Evolutionary conservation across 2,113 vertebrate genomes (phyloP).

Genomic region (Chaetorhynchus papuensis): DNA sequence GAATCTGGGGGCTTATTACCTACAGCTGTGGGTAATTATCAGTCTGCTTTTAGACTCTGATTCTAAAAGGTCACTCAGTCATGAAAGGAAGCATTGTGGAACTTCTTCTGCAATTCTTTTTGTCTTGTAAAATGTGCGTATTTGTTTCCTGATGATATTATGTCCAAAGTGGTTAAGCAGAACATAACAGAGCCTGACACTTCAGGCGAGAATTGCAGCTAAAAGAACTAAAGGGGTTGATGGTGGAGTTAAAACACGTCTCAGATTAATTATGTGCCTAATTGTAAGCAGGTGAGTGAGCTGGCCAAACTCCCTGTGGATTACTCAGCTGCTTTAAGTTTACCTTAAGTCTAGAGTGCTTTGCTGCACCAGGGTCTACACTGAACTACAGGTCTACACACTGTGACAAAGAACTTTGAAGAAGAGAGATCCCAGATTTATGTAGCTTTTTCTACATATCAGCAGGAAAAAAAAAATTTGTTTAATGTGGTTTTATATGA

Average conservation of each 20-base stretch:
- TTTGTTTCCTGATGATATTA: background rate
- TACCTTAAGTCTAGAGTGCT: background rate
- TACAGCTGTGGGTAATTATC: background rate
- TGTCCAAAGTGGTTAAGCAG: background rate
- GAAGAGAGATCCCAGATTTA: background rate
- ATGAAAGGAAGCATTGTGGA: background rate
- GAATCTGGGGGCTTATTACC: background rate
- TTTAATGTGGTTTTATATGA: background rate
- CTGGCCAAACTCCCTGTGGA: background rate
- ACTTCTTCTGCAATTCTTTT: background rate
- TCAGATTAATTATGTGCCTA: background rate
- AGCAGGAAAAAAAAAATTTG: background rate
- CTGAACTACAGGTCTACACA: no score
- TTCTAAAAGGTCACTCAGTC: background rate
- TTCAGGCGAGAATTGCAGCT: background rate
- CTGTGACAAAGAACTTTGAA: background rate
- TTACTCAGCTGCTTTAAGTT: background rate
- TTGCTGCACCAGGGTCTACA: background rate
- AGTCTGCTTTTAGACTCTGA: background rate
- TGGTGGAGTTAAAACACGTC: background rate
- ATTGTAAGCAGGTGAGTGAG: background rate
- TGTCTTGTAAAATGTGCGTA: accelerated
- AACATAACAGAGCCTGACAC: background rate
- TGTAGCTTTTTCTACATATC: background rate
- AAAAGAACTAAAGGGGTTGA: background rate